phyloP scores from a whole-genome alignment of 2,113 vertebrate genomes.

The Noturus placidus region DNA sequence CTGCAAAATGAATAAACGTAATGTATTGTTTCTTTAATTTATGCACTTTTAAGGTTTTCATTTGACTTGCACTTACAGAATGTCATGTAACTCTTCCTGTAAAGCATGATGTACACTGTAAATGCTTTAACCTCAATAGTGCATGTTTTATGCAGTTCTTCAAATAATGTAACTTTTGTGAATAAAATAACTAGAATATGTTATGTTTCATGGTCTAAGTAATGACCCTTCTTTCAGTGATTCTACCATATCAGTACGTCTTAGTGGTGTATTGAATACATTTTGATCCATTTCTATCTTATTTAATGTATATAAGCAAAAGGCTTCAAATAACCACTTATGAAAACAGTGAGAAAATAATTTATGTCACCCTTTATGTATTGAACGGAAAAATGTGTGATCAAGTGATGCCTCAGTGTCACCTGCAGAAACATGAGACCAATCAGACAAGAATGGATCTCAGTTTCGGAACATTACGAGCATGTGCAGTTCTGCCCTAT shows the following conservation, averaged over 20 bases:
- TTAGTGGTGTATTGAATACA: background rate
- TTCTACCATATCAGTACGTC: background rate
- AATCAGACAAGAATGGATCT: background rate
- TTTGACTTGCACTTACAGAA: background rate
- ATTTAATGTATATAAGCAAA: background rate
- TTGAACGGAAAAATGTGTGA: background rate
- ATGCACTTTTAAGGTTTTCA: background rate
- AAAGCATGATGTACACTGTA: background rate
- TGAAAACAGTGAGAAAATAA: background rate
- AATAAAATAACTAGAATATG: background rate
- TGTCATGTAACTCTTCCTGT: background rate
- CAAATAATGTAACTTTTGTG: background rate
- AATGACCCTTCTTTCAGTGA: background rate
- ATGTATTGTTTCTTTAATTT: background rate
- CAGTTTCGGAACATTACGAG: background rate
- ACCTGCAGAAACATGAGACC: background rate
- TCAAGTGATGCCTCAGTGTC: background rate
- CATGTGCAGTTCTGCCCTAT: background rate
- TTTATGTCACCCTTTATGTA: background rate
- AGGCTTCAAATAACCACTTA: background rate
- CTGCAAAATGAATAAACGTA: too few species aligned
- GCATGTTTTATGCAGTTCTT: background rate
- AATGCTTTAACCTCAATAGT: background rate
- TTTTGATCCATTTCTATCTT: background rate
- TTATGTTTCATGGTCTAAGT: background rate